Percentiles rank a stretch among this genome's conserved stretches.
Conservation (phyloP, 2,888 invertebrate species). For the Xiphydria camelus region DNA sequence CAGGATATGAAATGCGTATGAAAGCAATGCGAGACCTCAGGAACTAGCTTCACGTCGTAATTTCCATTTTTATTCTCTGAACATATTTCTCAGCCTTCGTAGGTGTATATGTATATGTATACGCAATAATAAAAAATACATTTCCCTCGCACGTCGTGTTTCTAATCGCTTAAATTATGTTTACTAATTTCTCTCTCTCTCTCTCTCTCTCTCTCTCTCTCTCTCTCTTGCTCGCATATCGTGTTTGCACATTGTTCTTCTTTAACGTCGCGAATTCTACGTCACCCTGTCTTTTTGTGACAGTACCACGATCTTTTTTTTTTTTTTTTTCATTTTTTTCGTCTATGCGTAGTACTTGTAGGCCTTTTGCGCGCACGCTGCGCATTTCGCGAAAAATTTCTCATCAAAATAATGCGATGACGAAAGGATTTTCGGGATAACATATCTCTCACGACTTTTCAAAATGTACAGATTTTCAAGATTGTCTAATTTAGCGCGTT, state of each 20-base stretch:
- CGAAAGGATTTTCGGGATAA: no score
- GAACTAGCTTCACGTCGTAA: background rate
- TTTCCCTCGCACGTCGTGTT: background rate
- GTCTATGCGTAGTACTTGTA: background rate
- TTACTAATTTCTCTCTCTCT: background rate
- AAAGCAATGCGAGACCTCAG: background rate
- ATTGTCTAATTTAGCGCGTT: conserved; percentile 20
- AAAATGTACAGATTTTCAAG: conserved; percentile 11
- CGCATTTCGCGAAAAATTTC: no score
- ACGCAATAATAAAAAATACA: conserved; percentile 3
- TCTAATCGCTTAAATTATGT: background rate
- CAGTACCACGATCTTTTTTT: background rate
- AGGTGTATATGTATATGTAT: no score
- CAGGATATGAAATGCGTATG: no score
- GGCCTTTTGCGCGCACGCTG: background rate
- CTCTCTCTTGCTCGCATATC: background rate
- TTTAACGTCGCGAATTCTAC: background rate
- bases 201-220: background rate
- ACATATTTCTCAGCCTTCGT: background rate
- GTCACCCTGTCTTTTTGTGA: background rate
- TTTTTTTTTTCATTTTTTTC: background rate
- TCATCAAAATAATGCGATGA: no score
- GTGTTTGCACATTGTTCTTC: background rate
- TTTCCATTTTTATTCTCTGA: background rate
- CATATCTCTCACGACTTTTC: no score